Evolutionary conservation across 2,888 invertebrate genomes (phyloP), one percentile per base, ranked within the genome.

Genomic region (Cheilosia soror): DNA sequence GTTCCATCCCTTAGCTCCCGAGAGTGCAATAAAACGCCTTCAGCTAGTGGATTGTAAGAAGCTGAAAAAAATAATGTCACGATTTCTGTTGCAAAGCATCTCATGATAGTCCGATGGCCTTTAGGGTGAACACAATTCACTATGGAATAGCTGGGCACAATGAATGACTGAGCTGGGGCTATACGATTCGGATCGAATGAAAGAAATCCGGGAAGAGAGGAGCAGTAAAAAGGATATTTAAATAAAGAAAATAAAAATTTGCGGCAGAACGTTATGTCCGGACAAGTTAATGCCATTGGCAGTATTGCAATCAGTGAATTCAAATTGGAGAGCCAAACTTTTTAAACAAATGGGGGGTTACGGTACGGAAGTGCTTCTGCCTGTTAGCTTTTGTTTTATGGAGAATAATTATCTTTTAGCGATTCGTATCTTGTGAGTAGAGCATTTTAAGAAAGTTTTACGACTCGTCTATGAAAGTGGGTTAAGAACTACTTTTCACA

Each of bases 241-340:
- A 55, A 68, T 68, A 33, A 58, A 37, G 25, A 66, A 47, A 73
- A 69, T 44, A 73, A 75, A 69, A 58, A 42, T 49, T 49, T 84
- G 80, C 69, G 75, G 69, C 79, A 75, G 79, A 65, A 69, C 73
- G 71, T 58, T 75, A 78, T 73, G 62, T 83, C 73, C 84, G 69
- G 37, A 60, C 53, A 84, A 84, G 79, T 60, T 65, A 71, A 58
- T 84, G 84, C 80, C 84, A 84, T 80, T 80, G 84, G 84, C 84
- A 79, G 84, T 65, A 66, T 57, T 84, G 84, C 84, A 84, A 84
- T 84, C 84, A 84, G 75, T 71, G 75, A 63, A 60, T 84, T 79
- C 65, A 75, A 75, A 80, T 66, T 66, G 40, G 53, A 60, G 57
- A 25, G 79, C 58, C 49, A 27, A 71, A 79, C 40, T 79, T 79